A percentile compares a stretch with the other conserved stretches of the same genome.
phyloP scores from a whole-genome alignment of 2,113 vertebrate genomes.

The Progne subis region DNA sequence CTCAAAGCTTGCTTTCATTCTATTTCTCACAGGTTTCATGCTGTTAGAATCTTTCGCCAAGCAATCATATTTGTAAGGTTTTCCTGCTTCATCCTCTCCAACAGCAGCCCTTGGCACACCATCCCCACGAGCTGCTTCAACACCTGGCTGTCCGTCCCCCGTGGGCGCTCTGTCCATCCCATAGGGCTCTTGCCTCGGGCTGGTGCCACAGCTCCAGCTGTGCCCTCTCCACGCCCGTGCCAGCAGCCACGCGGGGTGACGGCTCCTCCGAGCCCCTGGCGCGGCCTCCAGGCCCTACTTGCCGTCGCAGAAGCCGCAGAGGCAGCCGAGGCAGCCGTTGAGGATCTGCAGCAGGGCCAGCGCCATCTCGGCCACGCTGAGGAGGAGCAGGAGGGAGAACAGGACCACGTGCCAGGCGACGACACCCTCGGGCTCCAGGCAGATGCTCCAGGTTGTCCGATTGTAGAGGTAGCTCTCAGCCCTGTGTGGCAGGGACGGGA shows the following conservation, averaged over 20 bases:
- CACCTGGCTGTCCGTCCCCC: not conserved
- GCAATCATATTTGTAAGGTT: too few relatives aligned
- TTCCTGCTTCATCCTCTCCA: too few relatives aligned
- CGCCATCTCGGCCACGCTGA: constrained; percentile 67
- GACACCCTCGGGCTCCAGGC: constrained; percentile 70
- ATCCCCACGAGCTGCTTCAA: fast-evolving
- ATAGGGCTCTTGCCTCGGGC: too few relatives aligned
- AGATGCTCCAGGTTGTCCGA: constrained; percentile 58
- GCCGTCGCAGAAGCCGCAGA: constrained; percentile 72
- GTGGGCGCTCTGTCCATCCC: not conserved
- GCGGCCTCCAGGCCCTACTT: not conserved
- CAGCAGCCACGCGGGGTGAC: fast-evolving
- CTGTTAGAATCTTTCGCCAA: too few relatives aligned
- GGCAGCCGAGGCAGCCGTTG: constrained; percentile 70
- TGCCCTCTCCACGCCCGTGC: not conserved
- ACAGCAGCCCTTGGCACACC: not conserved
- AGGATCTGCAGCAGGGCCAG: constrained; percentile 69
- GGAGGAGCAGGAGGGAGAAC: constrained; percentile 68
- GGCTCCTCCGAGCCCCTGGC: not conserved
- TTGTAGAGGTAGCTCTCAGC: constrained; percentile 61
- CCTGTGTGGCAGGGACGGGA: not conserved
- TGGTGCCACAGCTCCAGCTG: not conserved
- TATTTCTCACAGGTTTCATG: too few relatives aligned
- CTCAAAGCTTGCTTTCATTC: too few relatives aligned
- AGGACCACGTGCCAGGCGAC: constrained; percentile 70